A percentile compares a stretch with the other conserved stretches of the same genome.
Evolutionary conservation across 2,113 vertebrate species (phyloP).

Genomic region (Hippocampus comes): DNA sequence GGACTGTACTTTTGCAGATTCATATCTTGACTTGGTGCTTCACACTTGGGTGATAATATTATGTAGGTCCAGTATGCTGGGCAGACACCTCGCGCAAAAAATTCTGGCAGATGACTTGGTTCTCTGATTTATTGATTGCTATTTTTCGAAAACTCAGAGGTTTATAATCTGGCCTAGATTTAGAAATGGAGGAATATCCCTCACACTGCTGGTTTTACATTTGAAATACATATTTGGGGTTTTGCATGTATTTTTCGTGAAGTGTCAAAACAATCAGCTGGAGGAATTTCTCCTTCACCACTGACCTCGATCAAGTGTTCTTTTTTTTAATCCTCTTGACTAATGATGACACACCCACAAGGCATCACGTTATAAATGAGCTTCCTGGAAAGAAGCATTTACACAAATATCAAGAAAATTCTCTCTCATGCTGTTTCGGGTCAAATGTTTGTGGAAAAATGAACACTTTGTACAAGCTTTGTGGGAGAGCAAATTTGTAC

Average conservation of each 20-base stretch:
- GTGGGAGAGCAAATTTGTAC: conserved; percentile 61
- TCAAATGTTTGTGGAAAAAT: conserved; percentile 49
- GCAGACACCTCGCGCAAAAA: conserved; percentile 3
- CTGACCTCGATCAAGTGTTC: conserved; percentile 16
- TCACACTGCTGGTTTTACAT: conserved; percentile 23
- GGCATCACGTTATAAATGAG: conserved; percentile 21
- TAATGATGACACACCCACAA: conserved; percentile 29
- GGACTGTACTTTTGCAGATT: not conserved
- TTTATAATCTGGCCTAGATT: conserved; percentile 44
- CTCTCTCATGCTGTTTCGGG: conserved; percentile 42
- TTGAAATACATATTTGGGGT: conserved; percentile 21
- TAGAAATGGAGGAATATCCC: conserved; percentile 36
- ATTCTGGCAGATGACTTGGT: conserved; percentile 8
- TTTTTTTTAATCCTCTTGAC: conserved; percentile 15
- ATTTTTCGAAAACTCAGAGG: conserved; percentile 42
- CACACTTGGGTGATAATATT: not conserved
- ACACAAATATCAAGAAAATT: conserved; percentile 40
- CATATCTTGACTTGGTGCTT: conserved; percentile 1
- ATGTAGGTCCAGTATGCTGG: not conserved
- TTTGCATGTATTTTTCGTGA: conserved; percentile 4
- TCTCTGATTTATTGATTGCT: conserved; percentile 24
- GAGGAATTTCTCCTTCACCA: conserved; percentile 17
- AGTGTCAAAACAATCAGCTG: conserved; percentile 15
- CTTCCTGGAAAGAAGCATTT: conserved; percentile 27
- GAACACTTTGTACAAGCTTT: conserved; percentile 62